Percentiles rank a stretch among this genome's conserved stretches.
Conservation (phyloP, 2,797 vertebrate species). For the Pseudochirops cupreus region DNA sequence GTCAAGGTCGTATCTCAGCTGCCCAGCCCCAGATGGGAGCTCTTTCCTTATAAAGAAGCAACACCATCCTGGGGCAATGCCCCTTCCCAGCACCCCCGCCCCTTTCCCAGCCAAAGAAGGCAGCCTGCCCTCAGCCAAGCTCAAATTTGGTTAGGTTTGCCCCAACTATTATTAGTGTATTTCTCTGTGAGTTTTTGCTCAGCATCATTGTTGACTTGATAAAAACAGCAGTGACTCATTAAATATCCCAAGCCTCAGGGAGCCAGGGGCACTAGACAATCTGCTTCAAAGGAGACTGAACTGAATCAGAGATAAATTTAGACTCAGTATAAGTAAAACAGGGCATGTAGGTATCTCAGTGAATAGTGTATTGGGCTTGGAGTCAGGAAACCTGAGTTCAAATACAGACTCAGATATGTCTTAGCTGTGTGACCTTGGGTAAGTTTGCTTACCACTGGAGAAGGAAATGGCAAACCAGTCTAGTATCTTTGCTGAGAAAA, state of each 20-base stretch:
- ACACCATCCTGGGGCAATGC: neutral
- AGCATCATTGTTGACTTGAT: slow-evolving; percentile 22
- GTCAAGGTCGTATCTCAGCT: neutral
- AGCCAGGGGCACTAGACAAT: neutral
- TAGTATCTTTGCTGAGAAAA: neutral
- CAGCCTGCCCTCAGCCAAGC: neutral
- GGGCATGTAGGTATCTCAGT: neutral
- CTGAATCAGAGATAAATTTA: neutral
- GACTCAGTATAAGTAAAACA: neutral
- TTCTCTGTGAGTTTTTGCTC: neutral
- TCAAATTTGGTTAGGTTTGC: slow-evolving; percentile 1
- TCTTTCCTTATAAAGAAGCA: slow-evolving; percentile 21
- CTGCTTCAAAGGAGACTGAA: neutral
- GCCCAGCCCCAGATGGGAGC: neutral
- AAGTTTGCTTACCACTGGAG: neutral
- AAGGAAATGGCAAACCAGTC: neutral
- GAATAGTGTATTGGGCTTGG: neutral
- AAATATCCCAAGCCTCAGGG: neutral
- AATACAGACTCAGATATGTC: neutral
- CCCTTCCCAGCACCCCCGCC: neutral
- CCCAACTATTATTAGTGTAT: neutral
- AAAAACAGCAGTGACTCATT: slow-evolving; percentile 6
- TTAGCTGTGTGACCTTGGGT: neutral
- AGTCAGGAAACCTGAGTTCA: neutral
- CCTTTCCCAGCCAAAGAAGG: neutral